Evolutionary conservation across 2,797 vertebrate species (phyloP).

Genomic region (Pogoniulus pusillus): DNA sequence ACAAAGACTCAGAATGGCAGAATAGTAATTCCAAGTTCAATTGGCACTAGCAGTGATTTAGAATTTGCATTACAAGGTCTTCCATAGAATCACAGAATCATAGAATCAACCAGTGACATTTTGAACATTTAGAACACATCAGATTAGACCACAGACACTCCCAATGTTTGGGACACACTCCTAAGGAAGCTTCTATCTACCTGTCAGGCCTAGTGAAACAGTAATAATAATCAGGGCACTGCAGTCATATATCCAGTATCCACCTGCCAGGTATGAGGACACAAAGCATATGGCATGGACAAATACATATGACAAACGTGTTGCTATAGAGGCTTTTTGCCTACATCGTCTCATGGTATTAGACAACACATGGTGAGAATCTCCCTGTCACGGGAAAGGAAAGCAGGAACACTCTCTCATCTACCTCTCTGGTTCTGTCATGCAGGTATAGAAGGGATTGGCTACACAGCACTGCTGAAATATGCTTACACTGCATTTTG

Average conservation of each 20-base stretch:
- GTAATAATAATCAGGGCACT: background rate
- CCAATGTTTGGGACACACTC: background rate
- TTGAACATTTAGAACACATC: background rate
- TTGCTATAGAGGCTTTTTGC: background rate
- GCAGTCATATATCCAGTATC: background rate
- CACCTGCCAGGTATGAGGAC: background rate
- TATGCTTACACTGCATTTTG: background rate
- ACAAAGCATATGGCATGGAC: background rate
- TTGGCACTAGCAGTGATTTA: background rate
- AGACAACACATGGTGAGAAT: background rate
- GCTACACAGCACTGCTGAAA: accelerated
- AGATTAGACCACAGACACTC: background rate
- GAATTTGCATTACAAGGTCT: background rate
- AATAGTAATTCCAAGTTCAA: background rate
- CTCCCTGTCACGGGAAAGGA: background rate
- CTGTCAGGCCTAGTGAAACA: background rate
- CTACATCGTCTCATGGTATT: background rate
- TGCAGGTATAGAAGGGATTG: background rate
- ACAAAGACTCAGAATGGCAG: background rate
- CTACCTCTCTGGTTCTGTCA: background rate
- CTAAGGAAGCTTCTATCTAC: background rate
- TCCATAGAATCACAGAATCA: no score
- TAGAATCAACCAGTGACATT: no score
- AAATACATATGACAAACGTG: background rate
- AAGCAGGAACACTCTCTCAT: background rate